Percentiles rank a stretch among this genome's conserved stretches.
Evolutionary conservation across 2,888 invertebrate species (phyloP).

Genomic region (Sinelater perroti): DNA sequence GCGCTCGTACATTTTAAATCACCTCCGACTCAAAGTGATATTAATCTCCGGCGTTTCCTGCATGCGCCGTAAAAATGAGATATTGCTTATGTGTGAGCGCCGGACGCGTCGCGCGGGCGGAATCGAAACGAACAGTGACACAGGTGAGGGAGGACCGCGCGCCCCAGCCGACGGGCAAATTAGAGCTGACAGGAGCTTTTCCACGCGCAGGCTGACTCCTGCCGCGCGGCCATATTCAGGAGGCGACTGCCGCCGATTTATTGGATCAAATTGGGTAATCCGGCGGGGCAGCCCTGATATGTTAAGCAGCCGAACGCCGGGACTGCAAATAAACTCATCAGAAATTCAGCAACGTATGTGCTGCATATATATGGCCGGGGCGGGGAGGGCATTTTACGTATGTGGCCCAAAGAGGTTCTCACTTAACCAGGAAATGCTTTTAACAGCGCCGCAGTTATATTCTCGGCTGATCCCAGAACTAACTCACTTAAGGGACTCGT

Average conservation of each 20-base stretch:
- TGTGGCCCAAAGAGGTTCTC: conserved; percentile 30
- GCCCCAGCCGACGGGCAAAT: no score
- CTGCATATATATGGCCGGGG: conserved; percentile 8
- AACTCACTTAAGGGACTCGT: conserved; percentile 47
- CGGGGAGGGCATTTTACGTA: conserved; percentile 26
- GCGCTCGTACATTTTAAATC: conserved; percentile 34
- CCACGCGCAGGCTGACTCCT: no score
- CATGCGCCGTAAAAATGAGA: conserved; percentile 51
- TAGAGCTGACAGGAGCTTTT: no score
- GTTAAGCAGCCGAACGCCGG: no score
- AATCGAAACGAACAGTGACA: conserved; percentile 25
- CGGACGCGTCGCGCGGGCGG: conserved; percentile 24
- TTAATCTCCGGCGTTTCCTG: conserved; percentile 54
- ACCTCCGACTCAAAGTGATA: conserved; percentile 48
- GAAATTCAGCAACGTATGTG: conserved; percentile 10
- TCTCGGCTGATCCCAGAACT: conserved; percentile 39
- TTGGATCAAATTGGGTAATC: no score
- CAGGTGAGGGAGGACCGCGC: not conserved
- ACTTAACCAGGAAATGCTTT: conserved; percentile 57
- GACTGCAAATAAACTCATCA: conserved; percentile 2
- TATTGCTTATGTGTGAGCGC: conserved; percentile 40
- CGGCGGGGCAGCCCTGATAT: no score
- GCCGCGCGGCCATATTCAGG: no score
- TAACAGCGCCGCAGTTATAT: conserved; percentile 53
- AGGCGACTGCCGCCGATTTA: no score